Evolutionary conservation across 2,797 vertebrate species (phyloP), one percentile per base, ranked within the genome.

Genomic region (Galaxias olidus): DNA sequence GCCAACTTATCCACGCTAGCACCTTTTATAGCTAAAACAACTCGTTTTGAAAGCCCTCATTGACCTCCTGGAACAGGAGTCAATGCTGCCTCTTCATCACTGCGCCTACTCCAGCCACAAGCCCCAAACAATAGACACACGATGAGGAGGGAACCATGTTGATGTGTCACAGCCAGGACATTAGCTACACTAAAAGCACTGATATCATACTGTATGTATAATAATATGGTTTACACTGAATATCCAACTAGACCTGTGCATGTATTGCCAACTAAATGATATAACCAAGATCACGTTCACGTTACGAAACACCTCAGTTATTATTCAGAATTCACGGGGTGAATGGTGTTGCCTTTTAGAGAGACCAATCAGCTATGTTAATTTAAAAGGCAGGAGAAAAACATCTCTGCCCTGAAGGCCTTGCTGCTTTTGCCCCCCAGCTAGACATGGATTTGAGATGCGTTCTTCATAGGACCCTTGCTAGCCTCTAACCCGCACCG

Each of bases 401-500:
- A 67, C 40, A 65, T 43, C 55, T 40, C 13, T 65, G 54, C 54
- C 71, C 72, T 30, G 64, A 77, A 78, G 30, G 72, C 42, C 68
- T 68, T 53, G 63, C 44, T 64, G 60, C 51, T 69, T 66, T 60
- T 78, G 62, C 59, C 65, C 52, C 68, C 69, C 74, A 77, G 63
- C 70, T 67, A 61, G 64, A 69, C 62, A 62, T 75, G 70, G 77
- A 76, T 83, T 81, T 60, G 52, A 78, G 79, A 82, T 76, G 59
- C 66, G 58, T 71, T 59, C 43, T 66, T 73, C 61, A 56, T 60
- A 68, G 73, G 59, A 75, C 62, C 78, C 40, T 44, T 57, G 5
- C 40, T 63, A 71, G 73, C 74, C 78, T 86, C 71, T 83, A 83
- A 76, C 79, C 82, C 61, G 66, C 61, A 62, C 69, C 79, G 68